Conservation (phyloP, 2,797 vertebrate species). For the Lacerta agilis region DNA sequence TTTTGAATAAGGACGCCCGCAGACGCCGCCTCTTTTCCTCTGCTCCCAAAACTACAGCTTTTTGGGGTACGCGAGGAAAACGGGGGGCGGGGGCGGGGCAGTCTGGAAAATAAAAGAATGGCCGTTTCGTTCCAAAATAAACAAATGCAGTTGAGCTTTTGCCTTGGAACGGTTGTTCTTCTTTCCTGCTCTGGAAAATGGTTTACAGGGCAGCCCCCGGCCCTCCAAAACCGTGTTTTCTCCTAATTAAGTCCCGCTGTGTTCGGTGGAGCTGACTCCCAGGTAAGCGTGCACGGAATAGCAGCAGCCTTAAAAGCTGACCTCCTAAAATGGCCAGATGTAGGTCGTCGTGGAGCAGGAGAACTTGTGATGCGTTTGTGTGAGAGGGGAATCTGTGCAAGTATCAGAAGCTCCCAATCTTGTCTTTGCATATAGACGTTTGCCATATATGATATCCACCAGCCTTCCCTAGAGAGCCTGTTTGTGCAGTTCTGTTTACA, state of each 20-base stretch:
- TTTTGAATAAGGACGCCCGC: not conserved
- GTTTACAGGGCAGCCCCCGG: not conserved
- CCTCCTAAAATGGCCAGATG: not conserved
- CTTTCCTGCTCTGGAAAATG: too few species aligned
- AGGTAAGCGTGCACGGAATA: too few species aligned
- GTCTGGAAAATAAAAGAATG: too few species aligned
- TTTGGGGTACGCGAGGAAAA: not conserved
- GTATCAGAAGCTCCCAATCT: not conserved
- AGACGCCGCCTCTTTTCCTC: not conserved
- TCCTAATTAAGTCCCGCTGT: not conserved
- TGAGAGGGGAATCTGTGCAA: not conserved
- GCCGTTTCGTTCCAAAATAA: not conserved
- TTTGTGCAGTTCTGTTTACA: not conserved
- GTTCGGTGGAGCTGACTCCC: not conserved
- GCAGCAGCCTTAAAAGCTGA: too few species aligned
- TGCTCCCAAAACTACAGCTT: not conserved
- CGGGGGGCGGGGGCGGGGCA: too few species aligned
- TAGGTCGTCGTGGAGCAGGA: not conserved
- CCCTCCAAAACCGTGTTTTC: not conserved
- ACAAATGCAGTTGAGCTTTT: not conserved
- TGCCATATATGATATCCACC: not conserved
- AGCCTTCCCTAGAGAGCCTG: constrained; percentile 1
- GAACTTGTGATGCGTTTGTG: too few species aligned
- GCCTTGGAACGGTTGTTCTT: not conserved
- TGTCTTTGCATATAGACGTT: not conserved